phyloP scores from a whole-genome alignment of 2,113 vertebrate genomes.

The Hystrix brachyura region DNA sequence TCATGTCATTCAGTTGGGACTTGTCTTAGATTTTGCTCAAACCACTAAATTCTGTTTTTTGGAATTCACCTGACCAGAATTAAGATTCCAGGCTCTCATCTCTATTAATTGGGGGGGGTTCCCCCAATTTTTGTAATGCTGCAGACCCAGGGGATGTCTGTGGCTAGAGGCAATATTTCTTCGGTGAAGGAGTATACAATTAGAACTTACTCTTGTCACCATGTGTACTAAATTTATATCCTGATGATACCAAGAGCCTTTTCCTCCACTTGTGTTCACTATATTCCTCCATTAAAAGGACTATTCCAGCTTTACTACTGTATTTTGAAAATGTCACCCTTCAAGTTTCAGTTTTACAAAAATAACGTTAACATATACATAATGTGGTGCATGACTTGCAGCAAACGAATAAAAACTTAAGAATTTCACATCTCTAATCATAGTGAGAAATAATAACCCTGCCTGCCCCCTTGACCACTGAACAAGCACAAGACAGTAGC shows the following conservation, averaged over 20 bases:
- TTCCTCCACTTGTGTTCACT: conserved; percentile 3
- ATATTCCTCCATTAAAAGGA: conserved; percentile 4
- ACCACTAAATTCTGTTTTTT: conserved; percentile 61
- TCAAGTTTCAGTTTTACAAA: background rate
- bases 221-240: background rate
- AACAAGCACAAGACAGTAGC: background rate
- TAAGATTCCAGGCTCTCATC: conserved; percentile 8
- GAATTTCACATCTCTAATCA: background rate
- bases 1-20: conserved; percentile 40
- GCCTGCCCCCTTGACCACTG: background rate
- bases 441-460: conserved; percentile 14
- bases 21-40: conserved; percentile 55
- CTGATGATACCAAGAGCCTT: conserved; percentile 22
- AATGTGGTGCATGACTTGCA: background rate
- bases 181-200: conserved; percentile 20
- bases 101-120: background rate
- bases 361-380: background rate
- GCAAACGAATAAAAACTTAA: conserved; percentile 32
- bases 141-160: background rate
- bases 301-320: conserved; percentile 12
- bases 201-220: conserved; percentile 1
- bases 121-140: conserved; percentile 36
- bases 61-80: conserved; percentile 62
- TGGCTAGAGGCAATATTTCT: conserved; percentile 6
- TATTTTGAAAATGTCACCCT: conserved; percentile 35